phyloP scores from a whole-genome alignment of 2,113 vertebrate species.

The Nibea coibor region DNA sequence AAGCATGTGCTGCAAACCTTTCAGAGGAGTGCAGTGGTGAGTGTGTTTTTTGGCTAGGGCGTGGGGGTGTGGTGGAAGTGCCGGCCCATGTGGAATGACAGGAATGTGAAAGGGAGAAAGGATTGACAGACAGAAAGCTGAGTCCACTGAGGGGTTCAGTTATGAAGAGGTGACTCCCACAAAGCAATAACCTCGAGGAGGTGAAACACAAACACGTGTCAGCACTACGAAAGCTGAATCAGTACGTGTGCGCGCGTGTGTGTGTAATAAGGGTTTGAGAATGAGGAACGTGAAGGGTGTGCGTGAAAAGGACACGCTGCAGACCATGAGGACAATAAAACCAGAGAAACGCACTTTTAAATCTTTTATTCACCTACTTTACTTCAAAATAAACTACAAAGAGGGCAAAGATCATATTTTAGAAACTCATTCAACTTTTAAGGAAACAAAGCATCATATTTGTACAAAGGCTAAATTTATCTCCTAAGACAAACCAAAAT shows the following conservation, averaged over 20 bases:
- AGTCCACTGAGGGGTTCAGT: constrained; percentile 50
- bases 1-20: constrained; percentile 33
- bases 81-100: constrained; percentile 64
- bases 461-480: constrained; percentile 30
- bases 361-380: constrained; percentile 63
- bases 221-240: constrained; percentile 61
- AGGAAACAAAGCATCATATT: constrained; percentile 21
- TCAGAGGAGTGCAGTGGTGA: constrained; percentile 37
- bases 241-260: constrained; percentile 5
- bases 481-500: constrained; percentile 41
- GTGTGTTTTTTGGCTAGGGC: constrained; percentile 42
- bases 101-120: constrained; percentile 70
- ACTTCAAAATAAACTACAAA: constrained; percentile 54
- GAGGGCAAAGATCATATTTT: constrained; percentile 18
- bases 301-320: not conserved
- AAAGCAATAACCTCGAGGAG: constrained; percentile 45
- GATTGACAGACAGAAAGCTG: constrained; percentile 50
- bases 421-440: constrained; percentile 30
- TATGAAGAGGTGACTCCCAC: constrained; percentile 66
- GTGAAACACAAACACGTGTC: constrained; percentile 67
- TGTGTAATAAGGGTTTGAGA: constrained; percentile 13
- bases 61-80: constrained; percentile 49
- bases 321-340: constrained; percentile 2
- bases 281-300: not conserved
- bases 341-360: constrained; percentile 39